phyloP scores from a whole-genome alignment of 2,888 invertebrate genomes.

The Aleiodes alternator region DNA sequence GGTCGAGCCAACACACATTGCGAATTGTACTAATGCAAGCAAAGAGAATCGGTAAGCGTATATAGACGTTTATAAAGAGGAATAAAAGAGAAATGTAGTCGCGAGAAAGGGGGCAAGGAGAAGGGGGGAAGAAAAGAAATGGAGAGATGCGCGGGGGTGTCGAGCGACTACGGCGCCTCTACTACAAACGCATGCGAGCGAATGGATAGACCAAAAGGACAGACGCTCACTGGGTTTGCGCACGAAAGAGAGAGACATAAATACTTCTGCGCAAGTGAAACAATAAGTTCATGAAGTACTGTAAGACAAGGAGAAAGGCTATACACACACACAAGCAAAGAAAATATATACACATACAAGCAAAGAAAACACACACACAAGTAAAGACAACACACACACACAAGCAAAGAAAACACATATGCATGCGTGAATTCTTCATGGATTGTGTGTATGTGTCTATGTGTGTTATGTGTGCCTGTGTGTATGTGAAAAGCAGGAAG shows the following conservation, averaged over 20 bases:
- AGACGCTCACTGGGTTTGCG: constrained; percentile 18
- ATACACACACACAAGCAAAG: too few relatives aligned
- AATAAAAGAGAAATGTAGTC: constrained; percentile 32
- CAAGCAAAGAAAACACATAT: too few relatives aligned
- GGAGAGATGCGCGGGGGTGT: constrained; percentile 27
- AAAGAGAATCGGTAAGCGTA: constrained; percentile 19
- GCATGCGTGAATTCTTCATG: too few relatives aligned
- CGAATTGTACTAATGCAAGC: neutral
- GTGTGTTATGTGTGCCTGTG: constrained; percentile 15
- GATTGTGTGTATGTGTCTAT: too few relatives aligned
- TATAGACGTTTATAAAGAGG: constrained; percentile 11
- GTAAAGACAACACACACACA: neutral
- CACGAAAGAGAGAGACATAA: constrained; percentile 45
- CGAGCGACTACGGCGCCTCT: constrained; percentile 32
- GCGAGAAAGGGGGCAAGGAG: neutral
- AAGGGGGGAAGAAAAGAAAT: constrained; percentile 13
- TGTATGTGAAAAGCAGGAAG: too few relatives aligned
- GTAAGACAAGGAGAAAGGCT: constrained; percentile 45
- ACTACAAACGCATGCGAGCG: constrained; percentile 42
- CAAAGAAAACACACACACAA: neutral
- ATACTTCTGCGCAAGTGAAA: constrained; percentile 32
- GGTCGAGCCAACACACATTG: neutral
- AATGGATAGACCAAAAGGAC: constrained; percentile 33
- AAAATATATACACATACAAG: too few relatives aligned
- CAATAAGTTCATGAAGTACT: constrained; percentile 40